Evolutionary conservation across 2,797 vertebrate species (phyloP), one percentile per base, ranked within the genome.

Genomic region (Mastacembelus armatus): DNA sequence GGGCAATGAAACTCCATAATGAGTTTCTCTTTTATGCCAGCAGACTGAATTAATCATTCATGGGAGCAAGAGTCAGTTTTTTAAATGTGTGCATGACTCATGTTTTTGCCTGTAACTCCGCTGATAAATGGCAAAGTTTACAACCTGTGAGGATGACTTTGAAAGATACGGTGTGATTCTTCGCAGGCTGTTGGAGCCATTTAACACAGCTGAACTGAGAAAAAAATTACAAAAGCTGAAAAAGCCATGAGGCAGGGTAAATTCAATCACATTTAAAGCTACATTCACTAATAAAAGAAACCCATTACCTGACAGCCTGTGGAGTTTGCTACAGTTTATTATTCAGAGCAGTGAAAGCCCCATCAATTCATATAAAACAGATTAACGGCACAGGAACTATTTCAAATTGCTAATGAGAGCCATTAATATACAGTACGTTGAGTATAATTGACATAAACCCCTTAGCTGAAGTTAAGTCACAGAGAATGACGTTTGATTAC

Each of bases 1-100:
- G n/a, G 59, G 57, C 71, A 74, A 81, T 88, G 79, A 85, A 84
- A 62, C 32, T 39, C 27, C 43, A 19, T 83, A 76, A 85, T 77
- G 71, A 81, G 40, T 57, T 87, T 48, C 18, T 32, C 59, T 70
- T 77, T 66, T 19, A 70, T 63, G 27, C 64, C 63, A 49, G 65
- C 14, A 58, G 50, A 65, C 59, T 54, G 48, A 83, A 84, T 81
- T 5, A 77, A 77, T 88, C 77, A 72, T 71, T 74, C 52, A 54
- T 48, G 26, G n/a, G 10, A 59, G 54, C 27, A 19, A 40, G 21
- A 51, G 30, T 71, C 43, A 19, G 10, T 68, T 48, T 74, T 57
- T 73, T 27, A 5, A 55, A 36, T 5, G 8, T 38, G 22, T 7
- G 62, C 78, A 1, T 16, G 26, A 40, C 64, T 57, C 39, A 2